phyloP scores from a whole-genome alignment of 64 coral and sea anemone genomes.

The Actinia equina region DNA sequence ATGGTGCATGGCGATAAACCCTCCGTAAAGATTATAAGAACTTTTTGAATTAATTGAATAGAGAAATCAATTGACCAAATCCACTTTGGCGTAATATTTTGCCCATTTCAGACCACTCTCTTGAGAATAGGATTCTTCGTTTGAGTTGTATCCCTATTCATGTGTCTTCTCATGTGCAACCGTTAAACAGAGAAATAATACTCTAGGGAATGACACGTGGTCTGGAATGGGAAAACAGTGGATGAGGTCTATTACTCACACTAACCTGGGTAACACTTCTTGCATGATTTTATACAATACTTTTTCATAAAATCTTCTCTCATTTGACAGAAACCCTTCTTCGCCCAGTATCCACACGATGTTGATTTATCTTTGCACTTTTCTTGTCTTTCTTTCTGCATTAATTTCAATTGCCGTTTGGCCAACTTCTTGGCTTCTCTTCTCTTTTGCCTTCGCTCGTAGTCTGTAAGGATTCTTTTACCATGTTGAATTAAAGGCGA shows the following conservation, averaged over 20 bases:
- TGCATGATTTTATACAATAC: conserved; percentile 68
- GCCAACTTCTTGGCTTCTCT: neutral
- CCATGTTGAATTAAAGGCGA: neutral
- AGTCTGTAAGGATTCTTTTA: neutral
- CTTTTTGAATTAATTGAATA: too few species aligned
- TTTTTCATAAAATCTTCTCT: conserved; percentile 63
- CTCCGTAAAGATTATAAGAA: too few species aligned
- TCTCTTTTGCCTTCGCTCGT: neutral
- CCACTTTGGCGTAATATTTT: too few species aligned
- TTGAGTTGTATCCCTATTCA: too few species aligned
- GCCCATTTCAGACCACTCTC: too few species aligned
- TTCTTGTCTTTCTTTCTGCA: neutral
- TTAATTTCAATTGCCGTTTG: neutral
- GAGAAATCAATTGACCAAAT: too few species aligned
- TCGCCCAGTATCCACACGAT: conserved; percentile 44
- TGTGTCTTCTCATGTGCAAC: too few species aligned
- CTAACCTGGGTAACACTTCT: conserved; percentile 57
- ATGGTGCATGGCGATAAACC: too few species aligned
- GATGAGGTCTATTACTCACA: neutral
- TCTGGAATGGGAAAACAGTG: too few species aligned
- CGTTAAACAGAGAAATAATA: too few species aligned
- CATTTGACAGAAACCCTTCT: conserved; percentile 56
- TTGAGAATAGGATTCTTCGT: too few species aligned
- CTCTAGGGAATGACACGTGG: too few species aligned
- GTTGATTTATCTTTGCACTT: conserved; percentile 49